Percentiles rank a stretch among this genome's conserved stretches.
These are phyloP conservation scores for Sphaeramia orbicularis DNA, from an alignment of 2,797 vertebrate species.

Conservation along the genomic window DNA sequence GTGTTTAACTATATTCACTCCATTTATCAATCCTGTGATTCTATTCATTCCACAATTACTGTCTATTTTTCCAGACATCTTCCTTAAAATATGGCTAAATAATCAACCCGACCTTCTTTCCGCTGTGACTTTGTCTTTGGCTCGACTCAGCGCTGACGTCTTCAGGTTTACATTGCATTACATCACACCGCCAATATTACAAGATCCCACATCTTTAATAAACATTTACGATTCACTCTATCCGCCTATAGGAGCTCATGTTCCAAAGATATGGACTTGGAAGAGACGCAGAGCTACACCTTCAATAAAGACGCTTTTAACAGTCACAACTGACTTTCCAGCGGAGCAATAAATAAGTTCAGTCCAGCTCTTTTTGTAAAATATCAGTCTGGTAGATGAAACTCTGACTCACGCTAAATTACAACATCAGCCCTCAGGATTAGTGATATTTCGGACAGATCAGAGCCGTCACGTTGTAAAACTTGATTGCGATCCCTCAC, in stretches of 20 bases:
- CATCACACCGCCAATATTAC: conserved; percentile 35
- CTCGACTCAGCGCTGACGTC: conserved; percentile 20
- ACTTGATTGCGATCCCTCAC: not conserved
- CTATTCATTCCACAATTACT: conserved; percentile 24
- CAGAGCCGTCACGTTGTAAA: not conserved
- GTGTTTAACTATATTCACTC: conserved; percentile 26
- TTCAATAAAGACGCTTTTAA: conserved; percentile 34
- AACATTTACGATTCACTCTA: conserved; percentile 50
- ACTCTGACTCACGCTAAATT: conserved; percentile 8
- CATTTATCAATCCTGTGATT: conserved; percentile 30
- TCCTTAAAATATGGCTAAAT: conserved; percentile 40
- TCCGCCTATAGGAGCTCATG: conserved; percentile 21
- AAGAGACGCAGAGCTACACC: conserved; percentile 20
- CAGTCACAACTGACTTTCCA: conserved; percentile 33
- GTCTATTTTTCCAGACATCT: conserved; percentile 44
- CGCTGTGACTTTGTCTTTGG: conserved; percentile 41
- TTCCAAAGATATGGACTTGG: conserved; percentile 53
- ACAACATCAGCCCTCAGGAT: not conserved
- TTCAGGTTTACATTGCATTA: conserved; percentile 43
- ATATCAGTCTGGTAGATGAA: conserved; percentile 4
- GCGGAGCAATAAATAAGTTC: conserved; percentile 24
- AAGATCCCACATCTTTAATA: conserved; percentile 60
- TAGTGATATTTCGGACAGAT: not conserved
- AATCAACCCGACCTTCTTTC: conserved; percentile 44
- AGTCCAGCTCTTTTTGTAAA: not conserved